A percentile compares a stretch with the other conserved stretches of the same genome.
phyloP scores from a whole-genome alignment of 2,113 vertebrate genomes.

The Lonchura striata region DNA sequence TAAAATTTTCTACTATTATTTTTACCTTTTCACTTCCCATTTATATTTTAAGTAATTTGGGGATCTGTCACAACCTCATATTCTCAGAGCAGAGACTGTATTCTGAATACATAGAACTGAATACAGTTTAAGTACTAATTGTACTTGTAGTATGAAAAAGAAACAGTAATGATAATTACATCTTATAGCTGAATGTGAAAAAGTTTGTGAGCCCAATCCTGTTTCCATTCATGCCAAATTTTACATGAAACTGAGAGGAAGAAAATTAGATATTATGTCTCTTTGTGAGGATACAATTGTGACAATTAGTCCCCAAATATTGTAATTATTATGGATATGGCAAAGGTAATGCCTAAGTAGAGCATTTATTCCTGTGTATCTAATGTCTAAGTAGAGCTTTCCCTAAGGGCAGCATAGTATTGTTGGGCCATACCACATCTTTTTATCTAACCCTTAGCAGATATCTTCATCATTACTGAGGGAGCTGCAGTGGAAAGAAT shows the following conservation, averaged over 20 bases:
- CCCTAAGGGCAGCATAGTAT: background rate
- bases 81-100: background rate
- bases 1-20: background rate
- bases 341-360: background rate
- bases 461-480: background rate
- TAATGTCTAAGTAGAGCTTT: background rate
- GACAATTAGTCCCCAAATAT: constrained; percentile 4
- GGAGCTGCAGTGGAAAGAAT: background rate
- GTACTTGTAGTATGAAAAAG: background rate
- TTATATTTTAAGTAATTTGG: background rate
- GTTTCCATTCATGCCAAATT: constrained; percentile 22
- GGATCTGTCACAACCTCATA: background rate
- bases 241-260: background rate
- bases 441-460: background rate
- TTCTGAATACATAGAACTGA: background rate
- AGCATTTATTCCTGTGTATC: background rate
- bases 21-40: constrained; percentile 3
- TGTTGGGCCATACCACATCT: background rate
- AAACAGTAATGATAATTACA: constrained; percentile 34
- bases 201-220: background rate
- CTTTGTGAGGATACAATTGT: background rate
- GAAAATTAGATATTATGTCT: background rate
- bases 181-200: background rate
- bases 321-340: background rate
- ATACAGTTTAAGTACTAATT: constrained; percentile 2